Base-by-base conservation (phyloP, 2,113 vertebrate genomes). In the Mungos mungo region DNA sequence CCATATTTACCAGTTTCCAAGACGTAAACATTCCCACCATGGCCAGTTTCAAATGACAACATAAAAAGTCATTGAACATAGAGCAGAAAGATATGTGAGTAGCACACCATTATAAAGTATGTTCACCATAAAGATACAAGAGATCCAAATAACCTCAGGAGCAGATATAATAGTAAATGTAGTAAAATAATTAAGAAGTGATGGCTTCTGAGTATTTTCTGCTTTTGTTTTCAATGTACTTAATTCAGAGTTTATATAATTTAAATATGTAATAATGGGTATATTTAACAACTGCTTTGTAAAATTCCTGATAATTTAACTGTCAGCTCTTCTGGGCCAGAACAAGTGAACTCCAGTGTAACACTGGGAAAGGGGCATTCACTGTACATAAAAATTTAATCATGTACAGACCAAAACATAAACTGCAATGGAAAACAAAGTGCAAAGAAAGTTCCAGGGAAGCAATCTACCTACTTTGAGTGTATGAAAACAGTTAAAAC, bases 221-320 rank as follows among this genome's bases (percentile, higher is more conserved):
- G 66, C 31, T 23, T 41, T 96, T 82, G 7, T 10, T 86, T 93
- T 96, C 85, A 27, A 80, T 72, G 57, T 69, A 68, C n/a, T 95
- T 77, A 57, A 92, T 65, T 82, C 12, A 71, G 21, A 85, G 6
- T 65, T 81, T 65, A 47, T 52, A 31, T 77, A 63, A 86, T 92
- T 85, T 54, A 87, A 54, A 77, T 63, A 69, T 85, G 87, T 77
- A 81, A 50, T 18, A 76, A 85, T 3, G 23, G 25, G 23, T 88
- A 1, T 68, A 41, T 54, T 85, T 94, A 89, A 81, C 4, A 65
- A 35, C 11, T 66, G 31, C 23, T 38, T 54, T 27, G 12, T 38
- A 93, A 72, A 95, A 21, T 68, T 84, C 23, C 18, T 93, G 18
- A 71, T 72, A 41, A 83, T 87, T 57, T 54, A 79, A 11, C 13